Evolutionary conservation across 2,888 invertebrate species (phyloP).

Genomic region (Tyria jacobaeae): DNA sequence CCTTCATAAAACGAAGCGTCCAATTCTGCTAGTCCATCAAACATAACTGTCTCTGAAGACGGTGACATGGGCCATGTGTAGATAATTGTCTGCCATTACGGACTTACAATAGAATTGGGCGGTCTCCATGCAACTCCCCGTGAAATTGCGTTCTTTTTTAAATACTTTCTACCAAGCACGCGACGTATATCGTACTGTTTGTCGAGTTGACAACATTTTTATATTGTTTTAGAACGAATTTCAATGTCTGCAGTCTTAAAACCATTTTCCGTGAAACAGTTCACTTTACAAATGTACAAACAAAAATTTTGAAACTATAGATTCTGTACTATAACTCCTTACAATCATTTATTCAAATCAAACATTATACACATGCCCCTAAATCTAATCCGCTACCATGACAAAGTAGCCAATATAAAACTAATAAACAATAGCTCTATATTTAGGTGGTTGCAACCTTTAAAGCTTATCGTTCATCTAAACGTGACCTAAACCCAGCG

Average conservation of each 20-base stretch:
- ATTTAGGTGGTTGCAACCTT: conserved; percentile 34
- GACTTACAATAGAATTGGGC: conserved; percentile 83
- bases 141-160: conserved; percentile 83
- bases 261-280: not conserved
- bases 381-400: conserved; percentile 36
- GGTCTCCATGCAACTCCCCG: conserved; percentile 70
- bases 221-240: conserved; percentile 19
- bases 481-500: conserved; percentile 33
- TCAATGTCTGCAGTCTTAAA: not conserved
- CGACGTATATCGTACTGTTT: conserved; percentile 31
- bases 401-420: conserved; percentile 41
- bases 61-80: conserved; percentile 59
- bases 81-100: conserved; percentile 78
- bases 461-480: conserved; percentile 42
- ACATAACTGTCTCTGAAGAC: conserved; percentile 53
- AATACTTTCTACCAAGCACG: conserved; percentile 74
- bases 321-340: not conserved
- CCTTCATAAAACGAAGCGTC: conserved; percentile 44
- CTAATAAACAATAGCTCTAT: conserved; percentile 42
- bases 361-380: conserved; percentile 19
- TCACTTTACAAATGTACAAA: too few species aligned
- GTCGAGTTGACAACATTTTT: conserved; percentile 34
- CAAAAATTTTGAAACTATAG: not conserved
- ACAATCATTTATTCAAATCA: not conserved
- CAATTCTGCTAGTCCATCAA: conserved; percentile 43